phyloP scores from a whole-genome alignment of 2,113 vertebrate species.

The Vombatus ursinus region DNA sequence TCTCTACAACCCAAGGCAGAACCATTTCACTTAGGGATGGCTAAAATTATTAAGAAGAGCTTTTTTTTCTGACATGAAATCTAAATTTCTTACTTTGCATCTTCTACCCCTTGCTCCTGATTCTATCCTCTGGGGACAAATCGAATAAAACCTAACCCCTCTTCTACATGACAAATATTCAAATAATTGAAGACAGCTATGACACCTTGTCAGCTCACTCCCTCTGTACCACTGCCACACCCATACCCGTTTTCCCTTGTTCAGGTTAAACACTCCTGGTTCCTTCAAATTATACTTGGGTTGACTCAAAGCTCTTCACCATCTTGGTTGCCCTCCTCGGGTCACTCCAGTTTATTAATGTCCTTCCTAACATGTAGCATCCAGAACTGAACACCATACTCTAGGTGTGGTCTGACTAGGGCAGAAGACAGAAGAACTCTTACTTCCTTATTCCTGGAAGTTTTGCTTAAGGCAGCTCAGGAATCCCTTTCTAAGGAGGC shows the following conservation, averaged over 20 bases:
- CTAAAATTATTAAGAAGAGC: not conserved
- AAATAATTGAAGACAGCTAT: slow-evolving; percentile 4
- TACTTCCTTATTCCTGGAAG: not conserved
- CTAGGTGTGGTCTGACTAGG: not conserved
- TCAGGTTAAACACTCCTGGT: not conserved
- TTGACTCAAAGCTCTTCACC: not conserved
- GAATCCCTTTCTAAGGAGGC: not conserved
- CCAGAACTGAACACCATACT: not conserved
- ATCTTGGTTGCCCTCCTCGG: not conserved
- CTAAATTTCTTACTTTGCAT: slow-evolving; percentile 20
- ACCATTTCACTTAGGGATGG: not conserved
- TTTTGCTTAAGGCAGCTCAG: not conserved
- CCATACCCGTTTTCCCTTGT: not conserved
- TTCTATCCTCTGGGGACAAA: slow-evolving; percentile 26
- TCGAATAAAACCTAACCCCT: not conserved
- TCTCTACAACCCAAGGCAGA: not conserved
- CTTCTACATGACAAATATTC: not conserved
- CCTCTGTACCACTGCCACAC: not conserved
- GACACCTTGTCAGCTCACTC: not conserved
- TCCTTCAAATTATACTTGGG: not conserved
- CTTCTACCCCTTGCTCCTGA: not conserved
- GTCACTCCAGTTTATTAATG: not conserved
- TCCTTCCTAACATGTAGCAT: not conserved
- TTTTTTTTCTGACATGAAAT: not conserved
- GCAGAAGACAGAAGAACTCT: not conserved